Base-by-base conservation (phyloP, 2,797 vertebrate species). In the Sebastiscus albofasciatus region DNA sequence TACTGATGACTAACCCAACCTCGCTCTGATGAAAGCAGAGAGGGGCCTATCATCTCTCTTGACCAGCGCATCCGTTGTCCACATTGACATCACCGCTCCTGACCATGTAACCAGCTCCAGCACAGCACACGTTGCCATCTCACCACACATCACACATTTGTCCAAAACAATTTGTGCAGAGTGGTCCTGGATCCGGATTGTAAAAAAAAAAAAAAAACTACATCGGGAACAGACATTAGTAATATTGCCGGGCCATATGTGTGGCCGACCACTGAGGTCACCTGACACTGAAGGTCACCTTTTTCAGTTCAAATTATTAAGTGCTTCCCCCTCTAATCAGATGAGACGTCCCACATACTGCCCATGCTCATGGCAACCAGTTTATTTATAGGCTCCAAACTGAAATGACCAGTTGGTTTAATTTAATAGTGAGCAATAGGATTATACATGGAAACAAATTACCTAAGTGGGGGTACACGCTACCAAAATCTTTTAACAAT, bases 371-470 rank as follows among this genome's bases (percentile, higher is more conserved):
- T 94, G 90, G 95, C 93, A 95, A 95, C 93, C 91, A 90, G 92
- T 94, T 94, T 96, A 95, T 96, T 95, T 95, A 96, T 95, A 95
- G 95, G 91, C 91, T 90, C 83, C 91, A 93, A 95, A 94, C 93
- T 87, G 92, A 96, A 96, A 95, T 94, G 95, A 96, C 95, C 95
- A 96, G 93, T 96, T 96, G 95, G 93, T 95, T 95, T 96, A 96
- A 96, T 96, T 96, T 94, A 96, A 96, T 95, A 94, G 93, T 92
- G 90, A 90, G 90, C 95, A 96, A 96, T 96, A 95, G 95, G 96
- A 96, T 96, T 96, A 96, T 91, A 93, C 94, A 94, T 92, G 92
- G 92, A 95, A 96, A 95, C 95, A 95, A 96, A 96, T 96, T 96
- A 96, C 95, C 95, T 96, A 96, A 96, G 95, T 96, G 95, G 94